phyloP scores from a whole-genome alignment of 2,888 invertebrate genomes.

The Sialis lutaria region DNA sequence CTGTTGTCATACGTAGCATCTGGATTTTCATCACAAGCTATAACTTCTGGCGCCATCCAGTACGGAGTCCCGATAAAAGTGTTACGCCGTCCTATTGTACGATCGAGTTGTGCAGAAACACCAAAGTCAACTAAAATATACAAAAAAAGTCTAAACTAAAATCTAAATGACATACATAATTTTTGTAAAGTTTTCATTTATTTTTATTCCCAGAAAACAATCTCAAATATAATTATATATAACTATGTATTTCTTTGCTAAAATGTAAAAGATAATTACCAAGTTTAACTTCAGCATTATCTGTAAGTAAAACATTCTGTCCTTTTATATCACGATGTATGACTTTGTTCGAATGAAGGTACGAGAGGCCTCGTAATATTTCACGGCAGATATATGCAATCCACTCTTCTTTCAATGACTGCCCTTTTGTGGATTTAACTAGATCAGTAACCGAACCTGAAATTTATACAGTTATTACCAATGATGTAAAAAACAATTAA shows the following conservation, averaged over 20 bases:
- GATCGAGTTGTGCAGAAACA: constrained; percentile 95
- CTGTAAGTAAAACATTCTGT: constrained; percentile 97
- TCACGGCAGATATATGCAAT: constrained; percentile 98
- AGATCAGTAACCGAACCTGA: constrained; percentile 91
- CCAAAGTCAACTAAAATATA: constrained; percentile 82
- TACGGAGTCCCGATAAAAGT: constrained; percentile 98
- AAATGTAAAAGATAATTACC: constrained; percentile 32
- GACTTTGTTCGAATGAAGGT: constrained; percentile 96
- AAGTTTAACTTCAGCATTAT: constrained; percentile 98
- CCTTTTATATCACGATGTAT: constrained; percentile 99
- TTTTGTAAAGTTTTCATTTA: too few relatives aligned
- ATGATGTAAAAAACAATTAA: too few relatives aligned
- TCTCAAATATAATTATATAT: neutral
- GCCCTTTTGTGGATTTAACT: constrained; percentile 98
- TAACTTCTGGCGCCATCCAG: constrained; percentile 99
- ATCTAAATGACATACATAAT: too few relatives aligned
- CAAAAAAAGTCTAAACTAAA: neutral
- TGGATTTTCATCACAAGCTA: constrained; percentile 99
- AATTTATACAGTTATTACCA: constrained; percentile 10
- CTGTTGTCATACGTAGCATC: constrained; percentile 99
- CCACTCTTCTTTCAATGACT: constrained; percentile 98
- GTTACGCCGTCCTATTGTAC: constrained; percentile 96
- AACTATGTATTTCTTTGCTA: neutral
- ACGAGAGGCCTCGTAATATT: constrained; percentile 86
- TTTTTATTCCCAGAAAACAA: too few relatives aligned